Conservation (phyloP, 2,113 vertebrate genomes). For the Chaetura pelagica region DNA sequence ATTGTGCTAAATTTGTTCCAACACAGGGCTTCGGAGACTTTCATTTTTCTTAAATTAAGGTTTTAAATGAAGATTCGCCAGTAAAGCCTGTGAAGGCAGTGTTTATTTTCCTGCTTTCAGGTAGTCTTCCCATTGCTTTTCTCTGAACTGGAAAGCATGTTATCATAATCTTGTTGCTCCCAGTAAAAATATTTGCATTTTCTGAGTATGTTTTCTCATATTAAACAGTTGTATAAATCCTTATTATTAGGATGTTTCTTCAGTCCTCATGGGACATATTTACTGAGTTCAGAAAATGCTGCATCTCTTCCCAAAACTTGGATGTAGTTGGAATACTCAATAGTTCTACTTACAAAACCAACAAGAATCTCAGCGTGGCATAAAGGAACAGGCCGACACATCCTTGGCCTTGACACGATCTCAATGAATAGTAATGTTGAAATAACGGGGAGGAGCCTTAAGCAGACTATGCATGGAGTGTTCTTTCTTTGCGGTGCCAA, state of each 20-base stretch:
- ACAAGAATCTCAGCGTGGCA: constrained; percentile 46
- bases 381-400: constrained; percentile 9
- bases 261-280: constrained; percentile 17
- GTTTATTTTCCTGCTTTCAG: constrained; percentile 30
- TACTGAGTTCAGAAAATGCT: constrained; percentile 41
- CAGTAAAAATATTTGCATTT: constrained; percentile 61
- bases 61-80: background rate
- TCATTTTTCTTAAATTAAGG: background rate
- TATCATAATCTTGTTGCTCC: background rate
- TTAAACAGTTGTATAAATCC: constrained; percentile 13
- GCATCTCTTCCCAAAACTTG: constrained; percentile 18
- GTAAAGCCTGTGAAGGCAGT: background rate
- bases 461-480: background rate
- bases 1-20: background rate
- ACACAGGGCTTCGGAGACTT: background rate
- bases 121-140: constrained; percentile 12
- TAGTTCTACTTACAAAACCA: constrained; percentile 48
- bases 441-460: constrained; percentile 24
- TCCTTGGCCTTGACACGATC: constrained; percentile 50
- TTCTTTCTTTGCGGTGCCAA: constrained; percentile 29
- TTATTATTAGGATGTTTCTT: constrained; percentile 41
- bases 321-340: background rate
- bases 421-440: constrained; percentile 25
- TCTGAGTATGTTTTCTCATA: constrained; percentile 32
- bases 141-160: background rate